Base-by-base conservation (phyloP, 2,888 invertebrate species). In the Cynaeus angustus region DNA sequence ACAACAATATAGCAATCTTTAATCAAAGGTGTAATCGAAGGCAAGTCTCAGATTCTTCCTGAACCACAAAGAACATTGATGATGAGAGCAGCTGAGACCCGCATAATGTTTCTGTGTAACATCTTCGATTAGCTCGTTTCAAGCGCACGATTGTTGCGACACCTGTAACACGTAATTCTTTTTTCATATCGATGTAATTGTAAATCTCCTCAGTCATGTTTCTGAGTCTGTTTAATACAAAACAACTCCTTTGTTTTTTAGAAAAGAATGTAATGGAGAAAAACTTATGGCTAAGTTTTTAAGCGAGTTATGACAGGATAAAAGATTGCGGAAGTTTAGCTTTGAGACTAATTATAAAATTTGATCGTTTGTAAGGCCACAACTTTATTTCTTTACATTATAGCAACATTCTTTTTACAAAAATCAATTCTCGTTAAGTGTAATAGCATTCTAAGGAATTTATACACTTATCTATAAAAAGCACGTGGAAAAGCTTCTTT, bases 321-420 rank as follows among this genome's bases (percentile, higher is more conserved):
- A 61, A 48, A 38, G 50, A 48, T 50, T 38, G 61, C 9, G 14
- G 30, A 50, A 61, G 48, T 50, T 48, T 7, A 61, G 16, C 46
- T 59, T 59, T 59, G 14, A 59, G 59, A 50, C 48, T 61, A 50
- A 61, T 61, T 61, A 61, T 37, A 50, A 61, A 56, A 61, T 61
- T 61, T 61, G 61, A 61, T 61, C 61, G 26, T 37, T 61, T 61
- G 12, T 37, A 50, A 56, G n/a, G 5, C n/a, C 41, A 41, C 52
- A 7, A 10, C 38, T 55, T 33, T 37, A 50, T 50, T 55, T 38
- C 26, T 55, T 55, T 14, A 48, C 13, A 41, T 41, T 41, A 41
- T 12, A 41, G 12, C 33, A 33, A 33, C 33, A 33, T 33, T 33
- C 33, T 33, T 33, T 33, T 7, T 33, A 33, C 9, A 9, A 33